These are phyloP conservation scores for Apoderus coryli DNA, from an alignment of 2,888 invertebrate genomes.

Conservation along the genomic window DNA sequence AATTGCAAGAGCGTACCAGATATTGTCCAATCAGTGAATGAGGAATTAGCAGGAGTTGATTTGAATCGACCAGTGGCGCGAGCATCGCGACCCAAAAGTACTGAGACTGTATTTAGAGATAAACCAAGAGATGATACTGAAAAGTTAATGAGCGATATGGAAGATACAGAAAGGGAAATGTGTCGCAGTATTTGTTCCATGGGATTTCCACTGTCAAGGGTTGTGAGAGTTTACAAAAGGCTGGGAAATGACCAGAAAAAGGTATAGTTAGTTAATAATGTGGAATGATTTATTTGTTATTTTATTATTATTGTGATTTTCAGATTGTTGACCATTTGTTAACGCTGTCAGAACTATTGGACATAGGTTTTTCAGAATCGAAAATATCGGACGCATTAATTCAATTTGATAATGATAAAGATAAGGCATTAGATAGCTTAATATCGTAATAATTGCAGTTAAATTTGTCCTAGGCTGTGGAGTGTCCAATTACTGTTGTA, in stretches of 20 bases:
- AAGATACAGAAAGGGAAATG: constrained; percentile 45
- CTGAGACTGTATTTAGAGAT: constrained; percentile 19
- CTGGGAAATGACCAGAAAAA: constrained; percentile 75
- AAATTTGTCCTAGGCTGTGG: no score
- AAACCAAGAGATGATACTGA: constrained; percentile 16
- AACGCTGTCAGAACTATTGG: constrained; percentile 60
- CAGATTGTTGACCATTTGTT: constrained; percentile 74
- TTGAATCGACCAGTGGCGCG: constrained; percentile 19
- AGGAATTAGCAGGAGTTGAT: constrained; percentile 38
- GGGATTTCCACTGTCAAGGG: constrained; percentile 76
- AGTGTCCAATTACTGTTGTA: no score
- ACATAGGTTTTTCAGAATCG: constrained; percentile 69
- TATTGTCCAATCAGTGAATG: constrained; percentile 59
- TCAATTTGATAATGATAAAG: constrained; percentile 66
- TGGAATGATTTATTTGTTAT: constrained; percentile 18
- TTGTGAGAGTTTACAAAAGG: constrained; percentile 62
- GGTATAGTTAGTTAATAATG: no score
- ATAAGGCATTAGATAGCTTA: constrained; percentile 71
- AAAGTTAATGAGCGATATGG: constrained; percentile 30
- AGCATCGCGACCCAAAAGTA: constrained; percentile 19
- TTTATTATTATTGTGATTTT: constrained; percentile 18
- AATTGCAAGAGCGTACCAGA: constrained; percentile 43
- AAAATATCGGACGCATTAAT: constrained; percentile 59
- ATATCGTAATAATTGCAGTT: constrained; percentile 43
- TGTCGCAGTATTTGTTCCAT: constrained; percentile 66